Percentiles rank a stretch among this genome's conserved stretches.
These are phyloP conservation scores for Gnathonemus echidnorhynchus DNA, from an alignment of 2,113 vertebrate genomes.

Conservation along the genomic window DNA sequence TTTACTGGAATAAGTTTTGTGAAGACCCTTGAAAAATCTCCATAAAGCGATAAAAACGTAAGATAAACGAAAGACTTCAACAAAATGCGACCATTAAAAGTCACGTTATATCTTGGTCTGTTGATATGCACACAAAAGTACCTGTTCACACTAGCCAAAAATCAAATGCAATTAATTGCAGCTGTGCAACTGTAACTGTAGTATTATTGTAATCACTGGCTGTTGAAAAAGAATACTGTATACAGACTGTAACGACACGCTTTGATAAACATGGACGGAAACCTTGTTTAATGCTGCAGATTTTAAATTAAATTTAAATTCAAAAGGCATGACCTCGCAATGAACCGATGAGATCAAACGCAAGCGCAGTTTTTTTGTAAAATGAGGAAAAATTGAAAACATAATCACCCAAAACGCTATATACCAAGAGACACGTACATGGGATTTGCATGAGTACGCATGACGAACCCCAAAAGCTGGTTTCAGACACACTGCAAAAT, in stretches of 20 bases:
- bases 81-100: not conserved
- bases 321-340: not conserved
- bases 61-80: not conserved
- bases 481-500: not conserved
- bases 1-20: not conserved
- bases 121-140: not conserved
- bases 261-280: not conserved
- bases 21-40: not conserved
- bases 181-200: not conserved
- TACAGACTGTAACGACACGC: not conserved
- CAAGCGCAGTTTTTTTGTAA: not conserved
- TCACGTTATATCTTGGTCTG: not conserved
- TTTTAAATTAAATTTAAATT: not conserved
- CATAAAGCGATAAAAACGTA: not conserved
- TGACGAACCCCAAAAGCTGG: not conserved
- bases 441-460: not conserved
- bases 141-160: not conserved
- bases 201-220: not conserved
- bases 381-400: not conserved
- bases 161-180: not conserved
- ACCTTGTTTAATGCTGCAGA: not conserved
- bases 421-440: not conserved
- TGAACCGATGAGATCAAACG: not conserved
- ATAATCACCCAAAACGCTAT: not conserved
- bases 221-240: not conserved